Evolutionary conservation across 2,113 vertebrate genomes (phyloP).

Genomic region (human): DNA sequence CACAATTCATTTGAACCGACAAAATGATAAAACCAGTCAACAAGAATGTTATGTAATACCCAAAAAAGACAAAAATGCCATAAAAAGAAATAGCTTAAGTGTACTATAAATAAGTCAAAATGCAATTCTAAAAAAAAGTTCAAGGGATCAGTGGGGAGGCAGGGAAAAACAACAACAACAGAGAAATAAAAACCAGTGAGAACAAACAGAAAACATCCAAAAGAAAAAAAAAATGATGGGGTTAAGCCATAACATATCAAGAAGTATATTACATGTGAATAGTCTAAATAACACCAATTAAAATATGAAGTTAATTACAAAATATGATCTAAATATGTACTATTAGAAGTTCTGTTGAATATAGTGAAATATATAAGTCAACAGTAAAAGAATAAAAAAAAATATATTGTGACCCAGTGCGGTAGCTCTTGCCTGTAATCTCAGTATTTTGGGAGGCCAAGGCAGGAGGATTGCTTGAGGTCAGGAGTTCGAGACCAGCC

Average conservation of each 20-base stretch:
- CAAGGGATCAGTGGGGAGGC: neutral
- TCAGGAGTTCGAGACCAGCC: no score
- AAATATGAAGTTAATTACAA: neutral
- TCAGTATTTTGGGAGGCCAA: no score
- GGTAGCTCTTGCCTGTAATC: no score
- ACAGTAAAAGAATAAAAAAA: neutral
- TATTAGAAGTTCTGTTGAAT: neutral
- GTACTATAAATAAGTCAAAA: neutral
- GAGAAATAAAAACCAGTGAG: neutral
- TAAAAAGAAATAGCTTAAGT: neutral
- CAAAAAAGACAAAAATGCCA: neutral
- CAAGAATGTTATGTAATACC: neutral
- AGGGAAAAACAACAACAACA: neutral
- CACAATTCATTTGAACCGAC: neutral
- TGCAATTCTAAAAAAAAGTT: neutral
- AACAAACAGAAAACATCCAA: neutral
- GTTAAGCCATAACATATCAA: neutral
- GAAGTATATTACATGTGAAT: neutral
- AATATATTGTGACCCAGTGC: accelerated
- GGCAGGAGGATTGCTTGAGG: no score
- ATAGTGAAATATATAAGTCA: neutral
- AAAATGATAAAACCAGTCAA: neutral
- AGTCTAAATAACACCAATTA: neutral
- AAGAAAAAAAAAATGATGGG: neutral
- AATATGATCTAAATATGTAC: neutral